Percentiles rank a stretch among this genome's conserved stretches.
These are phyloP conservation scores for Graphium colonna DNA, from an alignment of 2,888 invertebrate genomes.

Conservation along the genomic window DNA sequence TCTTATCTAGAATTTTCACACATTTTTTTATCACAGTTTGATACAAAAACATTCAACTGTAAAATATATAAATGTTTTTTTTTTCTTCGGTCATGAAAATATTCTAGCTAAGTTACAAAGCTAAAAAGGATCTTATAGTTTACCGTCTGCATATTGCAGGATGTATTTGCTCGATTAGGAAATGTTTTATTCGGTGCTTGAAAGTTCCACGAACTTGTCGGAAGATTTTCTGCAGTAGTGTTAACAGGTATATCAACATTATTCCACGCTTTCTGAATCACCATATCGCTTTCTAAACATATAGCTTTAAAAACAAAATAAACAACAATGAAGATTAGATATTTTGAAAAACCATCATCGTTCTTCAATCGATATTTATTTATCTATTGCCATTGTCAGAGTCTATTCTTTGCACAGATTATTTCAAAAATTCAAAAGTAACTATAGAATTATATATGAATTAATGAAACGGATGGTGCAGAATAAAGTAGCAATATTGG, in stretches of 20 bases:
- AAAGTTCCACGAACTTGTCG: constrained; percentile 58
- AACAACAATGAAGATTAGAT: not conserved
- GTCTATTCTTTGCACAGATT: too few species aligned
- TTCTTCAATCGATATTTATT: not conserved
- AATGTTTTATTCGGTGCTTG: constrained; percentile 56
- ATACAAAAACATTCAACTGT: too few species aligned
- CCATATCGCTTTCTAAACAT: constrained; percentile 51
- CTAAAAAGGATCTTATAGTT: constrained; percentile 20
- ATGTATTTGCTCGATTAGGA: constrained; percentile 46
- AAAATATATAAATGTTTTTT: too few species aligned
- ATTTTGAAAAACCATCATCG: not conserved
- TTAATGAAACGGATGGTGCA: too few species aligned
- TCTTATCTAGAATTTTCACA: too few species aligned
- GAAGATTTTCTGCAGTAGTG: constrained; percentile 43
- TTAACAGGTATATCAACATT: constrained; percentile 56
- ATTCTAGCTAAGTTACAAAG: too few species aligned
- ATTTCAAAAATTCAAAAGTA: too few species aligned
- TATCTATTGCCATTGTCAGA: too few species aligned
- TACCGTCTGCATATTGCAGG: constrained; percentile 62
- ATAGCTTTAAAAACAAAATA: constrained; percentile 5
- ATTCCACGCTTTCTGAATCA: constrained; percentile 69
- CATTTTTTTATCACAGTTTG: too few species aligned
- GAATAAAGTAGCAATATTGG: too few species aligned
- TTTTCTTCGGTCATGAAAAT: too few species aligned
- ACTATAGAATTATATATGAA: too few species aligned